These are phyloP conservation scores for Octodonta nipae DNA, from an alignment of 2,888 invertebrate genomes.

Conservation along the genomic window DNA sequence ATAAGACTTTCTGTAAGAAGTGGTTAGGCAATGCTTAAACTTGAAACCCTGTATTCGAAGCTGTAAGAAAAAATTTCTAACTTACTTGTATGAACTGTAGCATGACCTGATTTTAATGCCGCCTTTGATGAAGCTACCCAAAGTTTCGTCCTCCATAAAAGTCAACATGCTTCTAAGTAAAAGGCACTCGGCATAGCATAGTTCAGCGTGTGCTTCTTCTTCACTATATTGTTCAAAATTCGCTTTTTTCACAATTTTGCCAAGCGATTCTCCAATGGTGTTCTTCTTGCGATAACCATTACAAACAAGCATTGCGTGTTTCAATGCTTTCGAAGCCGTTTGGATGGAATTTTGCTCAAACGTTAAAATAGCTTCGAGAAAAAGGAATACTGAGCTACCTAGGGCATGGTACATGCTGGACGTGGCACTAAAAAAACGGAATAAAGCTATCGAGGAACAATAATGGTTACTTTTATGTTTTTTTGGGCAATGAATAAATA, in stretches of 20 bases:
- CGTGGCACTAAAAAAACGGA: slow-evolving; percentile 55
- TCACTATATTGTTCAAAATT: slow-evolving; percentile 67
- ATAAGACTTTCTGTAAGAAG: too few relatives aligned
- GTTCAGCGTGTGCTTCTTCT: slow-evolving; percentile 83
- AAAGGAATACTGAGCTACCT: slow-evolving; percentile 76
- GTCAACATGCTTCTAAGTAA: slow-evolving; percentile 79
- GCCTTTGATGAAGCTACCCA: slow-evolving; percentile 83
- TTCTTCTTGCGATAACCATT: slow-evolving; percentile 53
- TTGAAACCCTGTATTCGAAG: too few relatives aligned
- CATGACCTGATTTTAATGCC: slow-evolving; percentile 85
- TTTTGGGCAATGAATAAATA: too few relatives aligned
- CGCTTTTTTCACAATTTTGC: slow-evolving; percentile 64
- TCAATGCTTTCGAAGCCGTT: slow-evolving; percentile 60
- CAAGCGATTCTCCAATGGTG: slow-evolving; percentile 63
- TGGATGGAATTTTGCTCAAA: slow-evolving; percentile 72
- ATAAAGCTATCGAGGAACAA: too few relatives aligned
- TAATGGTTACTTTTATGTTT: too few relatives aligned
- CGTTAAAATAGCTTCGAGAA: slow-evolving; percentile 84
- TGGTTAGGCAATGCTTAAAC: too few relatives aligned
- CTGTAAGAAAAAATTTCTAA: too few relatives aligned
- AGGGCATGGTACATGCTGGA: slow-evolving; percentile 85
- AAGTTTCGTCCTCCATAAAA: slow-evolving; percentile 87
- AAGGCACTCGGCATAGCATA: slow-evolving; percentile 86
- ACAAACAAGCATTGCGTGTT: slow-evolving; percentile 67
- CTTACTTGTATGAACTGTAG: slow-evolving; percentile 81